Base-by-base conservation (phyloP, 2,888 invertebrate species). In the Eristalinus sepulchralis region DNA sequence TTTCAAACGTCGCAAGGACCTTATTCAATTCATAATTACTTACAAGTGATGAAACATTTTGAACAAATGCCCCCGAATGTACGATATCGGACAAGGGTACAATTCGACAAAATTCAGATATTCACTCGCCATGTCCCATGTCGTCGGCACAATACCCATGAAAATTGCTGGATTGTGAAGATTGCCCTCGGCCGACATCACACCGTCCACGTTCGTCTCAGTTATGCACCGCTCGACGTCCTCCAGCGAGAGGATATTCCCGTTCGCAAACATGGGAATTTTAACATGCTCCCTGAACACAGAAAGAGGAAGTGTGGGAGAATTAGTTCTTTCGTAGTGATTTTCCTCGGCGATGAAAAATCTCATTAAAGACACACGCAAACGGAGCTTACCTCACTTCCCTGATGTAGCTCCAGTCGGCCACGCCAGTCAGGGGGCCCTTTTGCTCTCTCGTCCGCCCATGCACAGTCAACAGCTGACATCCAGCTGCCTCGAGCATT, bases 121-220 rank as follows among this genome's bases (percentile, higher is more conserved):
- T 91, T 98, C 97, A 64, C 95, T 92, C 0, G 97, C 98, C 90
- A 98, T 96, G 90, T 97, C 95, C 98, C 98, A 99, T 31, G 96
- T 94, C 0, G 97, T 95, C n/a, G 97, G 97, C 91, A 95, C 94
- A 39, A 93, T 90, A 89, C 96, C 95, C 90, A 95, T 94, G 93
- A 98, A 99, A 84, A 99, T 92, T 10, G 96, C 96, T n/a, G 99
- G 99, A 93, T 99, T 99, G 91, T 98, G 97, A n/a, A 99, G 94
- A 92, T 97, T 98, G 0, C 99, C 99, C 93, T 99, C 99, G 87
- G 97, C 96, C 90, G 96, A 95, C 98, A 98, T 98, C 0, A 98
- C 96, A 55, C 97, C 97, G 90, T 96, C 94, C 2, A 96, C 98
- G 33, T 96, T 96, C 0, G 99, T 99, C 90, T 95, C 96, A 76